Base-by-base conservation (phyloP, 2,888 invertebrate species). In the Chrysolina americana region DNA sequence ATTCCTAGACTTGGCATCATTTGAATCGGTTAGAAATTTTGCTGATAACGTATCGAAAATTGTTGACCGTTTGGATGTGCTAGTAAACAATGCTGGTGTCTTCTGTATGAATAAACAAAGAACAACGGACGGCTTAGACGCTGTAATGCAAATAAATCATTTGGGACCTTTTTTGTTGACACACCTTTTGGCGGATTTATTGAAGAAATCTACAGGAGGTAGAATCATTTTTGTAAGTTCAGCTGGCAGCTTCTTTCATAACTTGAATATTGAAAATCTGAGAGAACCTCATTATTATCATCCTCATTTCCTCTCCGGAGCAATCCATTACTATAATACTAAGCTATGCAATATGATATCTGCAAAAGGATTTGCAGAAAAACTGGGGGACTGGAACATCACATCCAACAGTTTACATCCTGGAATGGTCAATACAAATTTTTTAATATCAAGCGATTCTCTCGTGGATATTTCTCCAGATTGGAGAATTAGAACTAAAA, bases 121-220 rank as follows among this genome's bases (percentile, higher is more conserved):
- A 68, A 92, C 92, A 0, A 88, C 89, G 71, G 93, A 93, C 76
- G 92, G 92, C 0, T 88, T 93, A 50, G 90, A 93, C 41, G 86
- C 88, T 41, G 91, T 90, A 69, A 90, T 93, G 88, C 93, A 92
- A 76, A 90, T 92, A n/a, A 94, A 94, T 78, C 91, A 94, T 81
- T 91, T 93, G 81, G 93, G 93, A 8, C 92, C 92, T 6, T 94
- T 94, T 83, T 86, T 94, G 23, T 86, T 94, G 71, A 93, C 93
- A 0, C 87, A 92, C 68, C 88, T 94, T 0, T 85, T 94, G 0
- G 83, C 89, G 0, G 90, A 91, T 59, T 74, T 87, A 76, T 71
- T 80, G 23, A 71, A 74, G 48, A 66, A 66, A 17, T 70, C 75
- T 15, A 17, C 19, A 9, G 50, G 41, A 8, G 68, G 78, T 41